Evolutionary conservation across 2,113 vertebrate genomes (phyloP).

Genomic region (Trogon surrucura): DNA sequence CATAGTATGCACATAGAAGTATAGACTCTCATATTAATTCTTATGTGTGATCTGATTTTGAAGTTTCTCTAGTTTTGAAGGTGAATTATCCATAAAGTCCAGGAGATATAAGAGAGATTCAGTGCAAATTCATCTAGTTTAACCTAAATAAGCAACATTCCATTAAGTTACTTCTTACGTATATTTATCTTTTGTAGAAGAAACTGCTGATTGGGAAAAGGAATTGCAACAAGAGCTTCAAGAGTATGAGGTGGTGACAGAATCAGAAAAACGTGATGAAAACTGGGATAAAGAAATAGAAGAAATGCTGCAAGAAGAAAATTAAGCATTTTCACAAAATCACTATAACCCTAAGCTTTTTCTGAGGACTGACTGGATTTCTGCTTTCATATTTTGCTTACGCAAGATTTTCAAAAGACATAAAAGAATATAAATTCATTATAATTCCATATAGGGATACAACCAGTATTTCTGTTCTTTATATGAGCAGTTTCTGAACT

Average conservation of each 20-base stretch:
- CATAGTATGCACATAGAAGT: neutral
- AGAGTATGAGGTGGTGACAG: constrained; percentile 92
- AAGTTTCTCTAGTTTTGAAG: neutral
- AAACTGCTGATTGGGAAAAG: constrained; percentile 92
- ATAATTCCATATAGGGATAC: constrained; percentile 59
- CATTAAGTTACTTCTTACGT: neutral
- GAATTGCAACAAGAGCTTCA: constrained; percentile 95
- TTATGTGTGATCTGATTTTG: neutral
- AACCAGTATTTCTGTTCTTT: constrained; percentile 57
- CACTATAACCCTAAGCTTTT: constrained; percentile 3
- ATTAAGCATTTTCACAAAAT: constrained; percentile 66
- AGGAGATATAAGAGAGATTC: neutral
- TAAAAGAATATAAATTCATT: neutral
- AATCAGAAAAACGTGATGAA: constrained; percentile 88
- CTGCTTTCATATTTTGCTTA: constrained; percentile 45
- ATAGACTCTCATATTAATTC: neutral
- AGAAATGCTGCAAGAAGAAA: constrained; percentile 90
- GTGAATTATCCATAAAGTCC: neutral
- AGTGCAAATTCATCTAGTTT: neutral
- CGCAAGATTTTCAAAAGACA: constrained; percentile 42
- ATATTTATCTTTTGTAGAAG: constrained; percentile 76
- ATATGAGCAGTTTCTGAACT: constrained; percentile 56
- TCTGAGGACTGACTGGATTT: constrained; percentile 47
- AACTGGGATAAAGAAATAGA: constrained; percentile 97
- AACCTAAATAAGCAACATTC: neutral